These are phyloP conservation scores for Chlorodrepanis virens DNA, from an alignment of 2,113 vertebrate species.

Conservation along the genomic window DNA sequence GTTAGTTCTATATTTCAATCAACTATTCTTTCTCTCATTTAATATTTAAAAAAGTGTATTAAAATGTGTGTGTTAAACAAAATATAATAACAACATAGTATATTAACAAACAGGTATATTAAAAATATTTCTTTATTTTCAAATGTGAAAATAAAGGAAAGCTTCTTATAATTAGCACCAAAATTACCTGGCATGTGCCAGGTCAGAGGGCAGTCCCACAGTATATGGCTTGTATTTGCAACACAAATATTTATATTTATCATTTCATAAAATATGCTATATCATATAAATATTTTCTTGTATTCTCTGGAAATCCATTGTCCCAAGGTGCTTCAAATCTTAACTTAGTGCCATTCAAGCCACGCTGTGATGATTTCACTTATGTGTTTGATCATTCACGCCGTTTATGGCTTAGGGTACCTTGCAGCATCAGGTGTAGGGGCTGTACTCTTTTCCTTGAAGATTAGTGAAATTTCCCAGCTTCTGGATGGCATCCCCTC, in stretches of 20 bases:
- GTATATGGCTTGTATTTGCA: neutral
- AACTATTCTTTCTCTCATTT: neutral
- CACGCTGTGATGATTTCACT: neutral
- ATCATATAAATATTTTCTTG: neutral
- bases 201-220: neutral
- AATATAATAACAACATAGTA: neutral
- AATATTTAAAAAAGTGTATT: neutral
- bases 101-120: neutral
- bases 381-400: neutral
- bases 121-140: neutral
- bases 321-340: neutral
- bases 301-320: neutral
- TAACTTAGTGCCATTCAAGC: neutral
- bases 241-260: neutral
- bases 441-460: neutral
- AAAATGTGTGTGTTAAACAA: neutral
- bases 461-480: neutral
- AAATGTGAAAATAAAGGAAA: neutral
- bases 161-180: neutral
- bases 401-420: neutral
- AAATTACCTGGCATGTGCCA: neutral
- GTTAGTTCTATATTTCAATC: neutral
- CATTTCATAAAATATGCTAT: fast-evolving
- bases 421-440: fast-evolving
- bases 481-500: neutral